A percentile compares a stretch with the other conserved stretches of the same genome.
These are phyloP conservation scores for Heliothis subflexa DNA, from an alignment of 1,140 invertebrate genomes.

Conservation along the genomic window DNA sequence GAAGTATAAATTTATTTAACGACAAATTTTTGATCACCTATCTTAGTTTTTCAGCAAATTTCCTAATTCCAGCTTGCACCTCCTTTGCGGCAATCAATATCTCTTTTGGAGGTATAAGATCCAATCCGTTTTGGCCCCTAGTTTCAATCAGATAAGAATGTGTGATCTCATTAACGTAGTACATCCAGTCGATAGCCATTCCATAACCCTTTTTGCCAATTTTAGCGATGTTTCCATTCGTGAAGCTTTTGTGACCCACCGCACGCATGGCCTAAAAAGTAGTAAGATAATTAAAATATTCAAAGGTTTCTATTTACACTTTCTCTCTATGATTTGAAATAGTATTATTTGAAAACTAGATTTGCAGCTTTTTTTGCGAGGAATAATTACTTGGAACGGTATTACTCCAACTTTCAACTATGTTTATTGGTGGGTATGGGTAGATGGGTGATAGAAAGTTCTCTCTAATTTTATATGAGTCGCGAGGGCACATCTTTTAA, in stretches of 20 bases:
- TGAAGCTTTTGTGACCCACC: background rate
- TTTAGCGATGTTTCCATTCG: background rate
- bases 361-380: no score
- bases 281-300: background rate
- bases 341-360: no score
- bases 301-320: no score
- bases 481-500: no score
- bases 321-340: no score
- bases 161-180: background rate
- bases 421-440: no score
- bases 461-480: no score
- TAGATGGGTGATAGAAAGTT: no score
- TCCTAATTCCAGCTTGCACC: background rate
- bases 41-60: background rate
- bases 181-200: constrained; percentile 13
- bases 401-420: no score
- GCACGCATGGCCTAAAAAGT: constrained; percentile 4
- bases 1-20: no score
- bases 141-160: constrained; percentile 4
- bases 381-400: no score
- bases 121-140: background rate
- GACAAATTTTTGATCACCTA: background rate
- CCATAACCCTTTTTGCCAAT: background rate
- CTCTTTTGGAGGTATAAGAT: background rate
- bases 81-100: constrained; percentile 13